Base-by-base conservation (phyloP, 1,140 invertebrate genomes). In the Solenopsis invicta region DNA sequence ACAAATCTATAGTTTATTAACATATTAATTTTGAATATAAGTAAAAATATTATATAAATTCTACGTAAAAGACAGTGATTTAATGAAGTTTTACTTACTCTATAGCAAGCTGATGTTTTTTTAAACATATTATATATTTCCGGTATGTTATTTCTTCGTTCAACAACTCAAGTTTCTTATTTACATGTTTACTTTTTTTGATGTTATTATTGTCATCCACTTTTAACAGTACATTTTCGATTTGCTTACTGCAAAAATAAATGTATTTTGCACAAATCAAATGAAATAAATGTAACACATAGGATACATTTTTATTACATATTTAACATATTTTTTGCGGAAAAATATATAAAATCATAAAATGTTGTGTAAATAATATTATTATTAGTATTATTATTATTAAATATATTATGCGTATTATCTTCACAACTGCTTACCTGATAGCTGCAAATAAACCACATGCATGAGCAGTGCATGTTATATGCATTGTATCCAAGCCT, bases 81-180 rank as follows among this genome's bases (percentile, higher is more conserved):
- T 24, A 1, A 24, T 3, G 24, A 64, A 41, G 24, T 0, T 6
- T 29, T 62, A 13, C n/a, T 80, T 24, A 80, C 77, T 80, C n/a
- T 69, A 80, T 41, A 54, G 77, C 77, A 54, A 80, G 29, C 4
- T 80, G 77, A 41, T 80, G 48, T 67, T 69, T 80, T 4, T 80
- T 80, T 24, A 80, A 41, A 52, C 77, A 80, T 10, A 4, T 41
- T 45, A 80, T 54, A 1, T 69, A 80, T 80, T 80, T 48, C n/a
- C 8, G 62, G n/a, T 69, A 80, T 29, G 54, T 41, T 0, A 37
- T 37, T 21, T 80, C n/a, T 2, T 80, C 77, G 0, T 5, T 52
- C 6, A 16, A 69, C 21, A 13, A 8, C 18, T 80, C 29, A 52
- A 69, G 4, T 18, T 69, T 24, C 3, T 16, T 52, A 69, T 24